phyloP scores from a whole-genome alignment of 2,797 vertebrate species.

The Pseudotriccus pelzelni region DNA sequence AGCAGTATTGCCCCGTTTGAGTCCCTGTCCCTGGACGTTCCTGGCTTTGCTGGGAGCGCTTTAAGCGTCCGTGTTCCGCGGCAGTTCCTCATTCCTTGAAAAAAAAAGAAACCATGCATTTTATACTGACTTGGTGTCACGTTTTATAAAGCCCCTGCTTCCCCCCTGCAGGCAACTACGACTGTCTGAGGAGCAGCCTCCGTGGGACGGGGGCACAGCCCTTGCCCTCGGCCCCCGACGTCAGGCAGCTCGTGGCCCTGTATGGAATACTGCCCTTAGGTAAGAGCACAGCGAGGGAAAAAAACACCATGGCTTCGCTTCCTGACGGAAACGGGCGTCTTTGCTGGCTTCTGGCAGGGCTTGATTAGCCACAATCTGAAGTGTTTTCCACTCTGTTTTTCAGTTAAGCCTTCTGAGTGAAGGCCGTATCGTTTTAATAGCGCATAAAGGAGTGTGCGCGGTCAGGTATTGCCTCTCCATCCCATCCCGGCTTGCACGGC shows the following conservation, averaged over 20 bases:
- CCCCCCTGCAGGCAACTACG: conserved; percentile 78
- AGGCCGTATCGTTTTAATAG: neutral
- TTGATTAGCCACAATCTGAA: neutral
- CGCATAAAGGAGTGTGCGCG: neutral
- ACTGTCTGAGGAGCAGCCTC: conserved; percentile 78
- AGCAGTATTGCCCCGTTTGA: neutral
- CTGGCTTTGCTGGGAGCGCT: accelerated
- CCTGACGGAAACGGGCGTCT: neutral
- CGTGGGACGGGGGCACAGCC: conserved; percentile 76
- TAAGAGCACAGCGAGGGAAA: conserved; percentile 57
- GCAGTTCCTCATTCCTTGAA: neutral
- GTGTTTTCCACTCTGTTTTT: neutral
- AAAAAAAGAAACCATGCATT: neutral
- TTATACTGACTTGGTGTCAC: neutral
- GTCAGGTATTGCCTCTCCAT: neutral
- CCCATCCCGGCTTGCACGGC: neutral
- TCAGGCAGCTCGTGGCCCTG: conserved; percentile 83
- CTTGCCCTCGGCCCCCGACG: conserved; percentile 81
- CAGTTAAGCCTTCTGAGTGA: neutral
- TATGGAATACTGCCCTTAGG: conserved; percentile 85
- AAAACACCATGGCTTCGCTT: neutral
- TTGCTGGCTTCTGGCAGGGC: neutral
- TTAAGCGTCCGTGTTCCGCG: accelerated
- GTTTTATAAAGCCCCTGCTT: neutral
- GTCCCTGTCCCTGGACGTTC: neutral